A percentile compares a stretch with the other conserved stretches of the same genome.
Evolutionary conservation across 1,140 invertebrate species (phyloP).

Genomic region (Palaemon carinicauda): DNA sequence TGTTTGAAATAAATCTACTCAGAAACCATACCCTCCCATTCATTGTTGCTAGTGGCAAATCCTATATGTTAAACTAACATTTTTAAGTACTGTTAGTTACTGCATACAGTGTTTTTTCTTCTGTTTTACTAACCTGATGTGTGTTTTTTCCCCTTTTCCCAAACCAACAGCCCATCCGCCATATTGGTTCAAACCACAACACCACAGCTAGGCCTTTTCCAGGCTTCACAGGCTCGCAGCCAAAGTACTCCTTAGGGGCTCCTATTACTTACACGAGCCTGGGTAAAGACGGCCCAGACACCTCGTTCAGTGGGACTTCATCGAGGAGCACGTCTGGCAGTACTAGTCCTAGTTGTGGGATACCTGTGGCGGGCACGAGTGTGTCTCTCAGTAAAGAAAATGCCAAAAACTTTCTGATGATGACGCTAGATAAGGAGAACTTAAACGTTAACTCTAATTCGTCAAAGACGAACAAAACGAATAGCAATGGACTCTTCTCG

Average conservation of each 20-base stretch:
- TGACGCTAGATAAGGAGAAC: constrained; percentile 58
- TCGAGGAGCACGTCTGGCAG: constrained; percentile 40
- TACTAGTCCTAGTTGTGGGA: constrained; percentile 13
- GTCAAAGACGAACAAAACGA: background rate
- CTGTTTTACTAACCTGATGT: constrained; percentile 31
- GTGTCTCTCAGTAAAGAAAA: constrained; percentile 54
- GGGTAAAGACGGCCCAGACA: background rate
- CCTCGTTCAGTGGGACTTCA: constrained; percentile 18
- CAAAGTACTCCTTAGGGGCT: constrained; percentile 2
- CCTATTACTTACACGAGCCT: background rate
- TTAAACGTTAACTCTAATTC: constrained; percentile 27
- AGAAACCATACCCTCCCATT: no score
- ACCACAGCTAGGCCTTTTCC: constrained; percentile 55
- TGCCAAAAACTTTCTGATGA: constrained; percentile 57
- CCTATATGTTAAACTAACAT: background rate
- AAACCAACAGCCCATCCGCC: constrained; percentile 33
- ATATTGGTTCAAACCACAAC: constrained; percentile 59
- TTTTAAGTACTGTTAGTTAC: background rate
- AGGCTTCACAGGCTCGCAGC: constrained; percentile 41
- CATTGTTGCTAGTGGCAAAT: background rate
- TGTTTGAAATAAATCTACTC: no score
- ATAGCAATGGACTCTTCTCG: constrained; percentile 35
- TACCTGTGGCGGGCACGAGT: constrained; percentile 5
- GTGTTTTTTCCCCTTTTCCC: constrained; percentile 5
- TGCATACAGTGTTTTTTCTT: background rate